Evolutionary conservation across 2,113 vertebrate genomes (phyloP).

Genomic region (Leucosticte australis): DNA sequence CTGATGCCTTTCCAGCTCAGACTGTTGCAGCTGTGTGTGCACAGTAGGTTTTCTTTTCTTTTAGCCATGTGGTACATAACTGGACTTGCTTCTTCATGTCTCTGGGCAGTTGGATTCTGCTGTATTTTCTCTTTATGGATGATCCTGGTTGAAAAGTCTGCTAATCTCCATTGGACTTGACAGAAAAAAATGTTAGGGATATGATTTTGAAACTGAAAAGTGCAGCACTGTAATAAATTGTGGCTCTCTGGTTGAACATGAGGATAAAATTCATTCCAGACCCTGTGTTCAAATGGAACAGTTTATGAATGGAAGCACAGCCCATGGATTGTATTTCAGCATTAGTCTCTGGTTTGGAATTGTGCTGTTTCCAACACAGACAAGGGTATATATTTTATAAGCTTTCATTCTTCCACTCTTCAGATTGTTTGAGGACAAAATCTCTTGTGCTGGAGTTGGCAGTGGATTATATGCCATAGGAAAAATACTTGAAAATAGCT

Average conservation of each 20-base stretch:
- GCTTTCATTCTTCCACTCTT: not conserved
- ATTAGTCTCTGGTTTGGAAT: slow-evolving; percentile 7
- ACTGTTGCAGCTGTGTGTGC: not conserved
- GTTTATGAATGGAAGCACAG: slow-evolving; percentile 44
- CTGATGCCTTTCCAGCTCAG: not conserved
- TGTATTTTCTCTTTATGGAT: not conserved
- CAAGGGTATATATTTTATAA: slow-evolving; percentile 19
- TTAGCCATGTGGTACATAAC: not conserved
- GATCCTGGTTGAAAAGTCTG: not conserved
- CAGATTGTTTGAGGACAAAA: not conserved
- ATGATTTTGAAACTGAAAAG: slow-evolving; percentile 54
- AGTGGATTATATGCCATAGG: not conserved
- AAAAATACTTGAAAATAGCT: not conserved
- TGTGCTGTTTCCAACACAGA: slow-evolving; percentile 8
- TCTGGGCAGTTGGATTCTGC: not conserved
- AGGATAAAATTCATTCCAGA: slow-evolving; percentile 52
- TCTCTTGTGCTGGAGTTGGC: not conserved
- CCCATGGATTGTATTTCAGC: slow-evolving; percentile 38
- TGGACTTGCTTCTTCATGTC: not conserved
- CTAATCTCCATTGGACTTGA: slow-evolving; percentile 18
- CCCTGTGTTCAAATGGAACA: not conserved
- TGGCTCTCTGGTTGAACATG: not conserved
- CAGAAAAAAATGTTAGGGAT: slow-evolving; percentile 19
- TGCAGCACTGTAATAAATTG: slow-evolving; percentile 28
- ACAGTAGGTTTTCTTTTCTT: not conserved